phyloP scores from a whole-genome alignment of 2,888 invertebrate species.

The Drosophila meridiana region DNA sequence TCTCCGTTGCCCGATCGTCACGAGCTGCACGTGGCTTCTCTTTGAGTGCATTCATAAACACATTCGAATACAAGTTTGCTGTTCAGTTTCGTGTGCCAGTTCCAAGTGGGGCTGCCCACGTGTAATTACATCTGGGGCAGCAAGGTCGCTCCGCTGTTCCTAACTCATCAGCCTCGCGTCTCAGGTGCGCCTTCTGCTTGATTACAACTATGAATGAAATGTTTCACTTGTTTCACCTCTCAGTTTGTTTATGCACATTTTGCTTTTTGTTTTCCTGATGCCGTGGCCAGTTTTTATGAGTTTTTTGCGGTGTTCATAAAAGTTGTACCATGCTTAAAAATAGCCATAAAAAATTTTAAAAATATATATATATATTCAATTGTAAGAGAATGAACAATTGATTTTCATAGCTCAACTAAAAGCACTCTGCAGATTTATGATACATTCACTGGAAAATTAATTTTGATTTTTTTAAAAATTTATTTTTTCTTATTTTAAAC shows the following conservation, averaged over 20 bases:
- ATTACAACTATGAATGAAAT: slow-evolving; percentile 62
- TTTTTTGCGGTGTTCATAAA: slow-evolving; percentile 58
- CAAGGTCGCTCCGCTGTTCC: slow-evolving; percentile 58
- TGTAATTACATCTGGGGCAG: slow-evolving; percentile 63
- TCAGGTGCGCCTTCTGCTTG: slow-evolving; percentile 29
- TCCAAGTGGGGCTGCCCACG: slow-evolving; percentile 29
- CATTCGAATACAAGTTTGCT: slow-evolving; percentile 14
- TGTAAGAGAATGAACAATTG: slow-evolving; percentile 40
- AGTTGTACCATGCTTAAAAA: slow-evolving; percentile 39
- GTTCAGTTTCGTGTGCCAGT: slow-evolving; percentile 19
- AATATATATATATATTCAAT: slow-evolving; percentile 3
- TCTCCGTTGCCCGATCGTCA: slow-evolving; percentile 1
- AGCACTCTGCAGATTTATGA: slow-evolving; percentile 2
- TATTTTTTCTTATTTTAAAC: not conserved
- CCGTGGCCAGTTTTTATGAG: slow-evolving; percentile 51
- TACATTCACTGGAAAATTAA: not conserved
- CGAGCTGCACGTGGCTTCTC: slow-evolving; percentile 29
- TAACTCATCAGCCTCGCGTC: slow-evolving; percentile 25
- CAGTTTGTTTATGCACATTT: slow-evolving; percentile 60
- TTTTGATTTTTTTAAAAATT: not conserved
- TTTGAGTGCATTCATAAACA: slow-evolving; percentile 34
- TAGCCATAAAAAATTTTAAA: slow-evolving; percentile 27
- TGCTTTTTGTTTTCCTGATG: slow-evolving; percentile 13
- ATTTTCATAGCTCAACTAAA: slow-evolving; percentile 2
- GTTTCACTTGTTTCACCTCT: slow-evolving; percentile 28